phyloP scores from a whole-genome alignment of 2,888 invertebrate species.

The Ichneumon xanthorius region DNA sequence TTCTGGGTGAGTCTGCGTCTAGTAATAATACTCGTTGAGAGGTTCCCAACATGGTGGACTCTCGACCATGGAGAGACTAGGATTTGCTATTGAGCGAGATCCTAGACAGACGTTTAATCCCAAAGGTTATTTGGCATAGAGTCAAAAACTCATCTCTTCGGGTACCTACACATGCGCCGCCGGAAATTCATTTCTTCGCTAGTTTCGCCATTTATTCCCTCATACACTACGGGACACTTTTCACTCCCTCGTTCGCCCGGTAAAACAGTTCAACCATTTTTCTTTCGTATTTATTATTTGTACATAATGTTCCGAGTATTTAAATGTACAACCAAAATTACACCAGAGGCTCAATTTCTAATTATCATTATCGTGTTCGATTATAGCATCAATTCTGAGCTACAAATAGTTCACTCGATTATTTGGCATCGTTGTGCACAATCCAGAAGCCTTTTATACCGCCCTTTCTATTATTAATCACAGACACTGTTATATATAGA shows the following conservation, averaged over 20 bases:
- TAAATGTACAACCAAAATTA: not conserved
- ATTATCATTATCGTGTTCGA: conserved; percentile 1
- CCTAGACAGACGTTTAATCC: conserved; percentile 7
- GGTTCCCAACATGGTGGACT: conserved; percentile 57
- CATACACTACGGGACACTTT: not conserved
- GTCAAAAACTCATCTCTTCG: conserved; percentile 5
- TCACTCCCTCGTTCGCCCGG: not conserved
- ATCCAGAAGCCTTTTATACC: conserved; percentile 47
- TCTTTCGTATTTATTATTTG: not conserved
- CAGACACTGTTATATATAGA: conserved; percentile 28
- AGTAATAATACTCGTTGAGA: conserved; percentile 68
- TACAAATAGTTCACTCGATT: conserved; percentile 45
- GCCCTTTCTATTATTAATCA: conserved; percentile 61
- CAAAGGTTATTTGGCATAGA: not conserved
- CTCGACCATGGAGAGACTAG: conserved; percentile 48
- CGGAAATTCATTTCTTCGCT: conserved; percentile 27
- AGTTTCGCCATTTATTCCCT: conserved; percentile 6
- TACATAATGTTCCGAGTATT: not conserved
- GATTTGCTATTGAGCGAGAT: not conserved
- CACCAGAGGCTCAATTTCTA: not conserved
- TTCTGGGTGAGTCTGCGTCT: conserved; percentile 17
- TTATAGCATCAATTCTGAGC: conserved; percentile 41
- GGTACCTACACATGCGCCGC: not conserved
- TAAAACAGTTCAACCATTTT: not conserved
- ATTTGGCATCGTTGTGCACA: conserved; percentile 50